Conservation (phyloP, 2,113 vertebrate genomes). For the Speoplatyrhinus poulsoni region DNA sequence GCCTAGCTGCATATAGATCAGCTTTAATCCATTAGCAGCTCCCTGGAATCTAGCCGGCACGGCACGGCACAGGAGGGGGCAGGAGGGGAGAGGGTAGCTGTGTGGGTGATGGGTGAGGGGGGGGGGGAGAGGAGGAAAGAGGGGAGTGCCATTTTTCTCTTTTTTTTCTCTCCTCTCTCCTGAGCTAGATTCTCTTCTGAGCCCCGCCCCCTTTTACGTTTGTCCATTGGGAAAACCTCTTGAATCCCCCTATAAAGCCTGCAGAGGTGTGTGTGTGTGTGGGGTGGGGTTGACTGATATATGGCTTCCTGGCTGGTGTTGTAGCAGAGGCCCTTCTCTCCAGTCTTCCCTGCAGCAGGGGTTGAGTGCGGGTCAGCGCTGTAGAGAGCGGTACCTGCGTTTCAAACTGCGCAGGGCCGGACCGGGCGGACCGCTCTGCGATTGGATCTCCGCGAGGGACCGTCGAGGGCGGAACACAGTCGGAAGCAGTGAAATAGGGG, state of each 20-base stretch:
- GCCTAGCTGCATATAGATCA: conserved; percentile 76
- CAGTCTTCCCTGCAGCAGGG: conserved; percentile 43
- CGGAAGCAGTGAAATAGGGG: no score
- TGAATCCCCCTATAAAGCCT: conserved; percentile 66
- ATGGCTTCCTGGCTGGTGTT: conserved; percentile 74
- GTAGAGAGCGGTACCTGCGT: conserved; percentile 28
- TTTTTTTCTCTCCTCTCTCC: neutral
- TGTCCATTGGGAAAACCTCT: conserved; percentile 63
- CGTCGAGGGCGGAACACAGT: no score
- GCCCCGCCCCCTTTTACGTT: conserved; percentile 71
- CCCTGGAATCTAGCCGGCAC: conserved; percentile 74
- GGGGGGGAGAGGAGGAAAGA: conserved; percentile 55
- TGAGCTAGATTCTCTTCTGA: conserved; percentile 54
- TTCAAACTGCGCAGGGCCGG: conserved; percentile 8
- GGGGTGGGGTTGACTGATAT: conserved; percentile 66
- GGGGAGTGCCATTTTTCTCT: conserved; percentile 34
- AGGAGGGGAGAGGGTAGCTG: conserved; percentile 58
- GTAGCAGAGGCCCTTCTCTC: conserved; percentile 57
- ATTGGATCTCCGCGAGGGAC: no score
- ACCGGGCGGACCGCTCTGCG: no score
- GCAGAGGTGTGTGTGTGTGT: conserved; percentile 58
- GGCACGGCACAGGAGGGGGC: conserved; percentile 65
- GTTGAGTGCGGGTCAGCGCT: conserved; percentile 23
- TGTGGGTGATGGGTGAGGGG: conserved; percentile 54
- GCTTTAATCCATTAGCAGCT: conserved; percentile 75